Evolutionary conservation across 2,113 vertebrate species (phyloP).

Genomic region (Benthochromis sp.): DNA sequence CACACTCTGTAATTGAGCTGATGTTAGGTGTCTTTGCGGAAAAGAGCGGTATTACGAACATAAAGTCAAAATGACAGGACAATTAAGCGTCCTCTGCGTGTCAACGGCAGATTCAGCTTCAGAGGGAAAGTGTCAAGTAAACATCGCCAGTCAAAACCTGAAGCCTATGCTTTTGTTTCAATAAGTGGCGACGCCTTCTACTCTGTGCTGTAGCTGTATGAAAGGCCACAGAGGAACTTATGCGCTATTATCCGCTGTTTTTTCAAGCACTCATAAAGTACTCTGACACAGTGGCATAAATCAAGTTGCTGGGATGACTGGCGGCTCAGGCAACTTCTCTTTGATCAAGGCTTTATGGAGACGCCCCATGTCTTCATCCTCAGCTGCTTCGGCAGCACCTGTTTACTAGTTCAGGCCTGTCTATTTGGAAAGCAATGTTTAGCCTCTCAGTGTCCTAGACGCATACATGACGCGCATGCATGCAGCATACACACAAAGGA

Average conservation of each 20-base stretch:
- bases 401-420: slow-evolving; percentile 80
- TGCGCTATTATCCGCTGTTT: slow-evolving; percentile 12
- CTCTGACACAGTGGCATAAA: slow-evolving; percentile 63
- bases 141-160: not conserved
- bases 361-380: slow-evolving; percentile 71
- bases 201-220: not conserved
- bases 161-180: not conserved
- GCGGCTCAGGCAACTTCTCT: slow-evolving; percentile 69
- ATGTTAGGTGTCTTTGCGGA: slow-evolving; percentile 28
- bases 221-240: not conserved
- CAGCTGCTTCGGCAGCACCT: slow-evolving; percentile 78
- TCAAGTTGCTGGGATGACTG: slow-evolving; percentile 69
- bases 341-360: slow-evolving; percentile 79
- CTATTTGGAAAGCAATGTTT: slow-evolving; percentile 50
- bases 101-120: not conserved
- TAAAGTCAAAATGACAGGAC: slow-evolving; percentile 6
- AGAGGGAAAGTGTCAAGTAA: not conserved
- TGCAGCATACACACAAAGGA: slow-evolving; percentile 53
- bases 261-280: slow-evolving; percentile 44
- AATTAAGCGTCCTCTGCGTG: not conserved
- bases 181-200: not conserved
- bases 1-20: slow-evolving; percentile 9
- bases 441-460: slow-evolving; percentile 38
- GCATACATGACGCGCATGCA: slow-evolving; percentile 37
- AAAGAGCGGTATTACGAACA: not conserved